These are phyloP conservation scores for Andricus quercusramuli DNA, from an alignment of 2,888 invertebrate genomes.

Conservation along the genomic window DNA sequence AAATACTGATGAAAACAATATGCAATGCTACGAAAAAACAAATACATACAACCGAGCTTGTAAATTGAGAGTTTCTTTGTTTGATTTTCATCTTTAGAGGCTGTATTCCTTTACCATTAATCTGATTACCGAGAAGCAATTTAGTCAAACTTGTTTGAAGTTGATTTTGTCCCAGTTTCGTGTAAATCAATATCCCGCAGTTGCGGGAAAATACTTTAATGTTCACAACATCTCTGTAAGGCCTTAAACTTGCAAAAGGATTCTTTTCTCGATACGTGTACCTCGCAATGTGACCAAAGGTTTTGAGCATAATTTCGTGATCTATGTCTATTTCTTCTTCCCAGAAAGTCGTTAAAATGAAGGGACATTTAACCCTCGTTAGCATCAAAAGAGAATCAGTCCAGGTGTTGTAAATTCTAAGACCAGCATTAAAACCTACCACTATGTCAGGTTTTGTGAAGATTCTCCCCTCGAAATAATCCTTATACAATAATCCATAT, in stretches of 20 bases:
- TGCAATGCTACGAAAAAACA: too few relatives aligned
- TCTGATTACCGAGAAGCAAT: too few relatives aligned
- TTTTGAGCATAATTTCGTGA: slow-evolving; percentile 17
- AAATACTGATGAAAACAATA: too few relatives aligned
- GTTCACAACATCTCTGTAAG: slow-evolving; percentile 68
- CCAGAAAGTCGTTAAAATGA: slow-evolving; percentile 9
- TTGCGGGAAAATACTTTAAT: slow-evolving; percentile 25
- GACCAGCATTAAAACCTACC: slow-evolving; percentile 64
- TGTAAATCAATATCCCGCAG: neutral
- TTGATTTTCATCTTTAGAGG: too few relatives aligned
- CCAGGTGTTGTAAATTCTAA: slow-evolving; percentile 8
- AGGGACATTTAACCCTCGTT: neutral
- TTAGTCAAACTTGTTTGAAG: too few relatives aligned
- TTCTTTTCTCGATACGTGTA: slow-evolving; percentile 60
- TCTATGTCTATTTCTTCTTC: neutral
- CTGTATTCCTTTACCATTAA: too few relatives aligned
- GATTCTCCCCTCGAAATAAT: slow-evolving; percentile 55
- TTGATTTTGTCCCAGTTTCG: slow-evolving; percentile 8
- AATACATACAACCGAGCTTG: too few relatives aligned
- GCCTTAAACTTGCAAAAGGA: slow-evolving; percentile 62
- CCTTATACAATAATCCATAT: slow-evolving; percentile 59
- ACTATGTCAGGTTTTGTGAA: slow-evolving; percentile 65
- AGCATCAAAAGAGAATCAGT: neutral
- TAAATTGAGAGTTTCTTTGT: too few relatives aligned
- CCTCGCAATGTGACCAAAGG: slow-evolving; percentile 33